These are phyloP conservation scores for Oscarella lobularis DNA, from an alignment of 37 sponge, comb jelly and placozoan genomes.

Conservation along the genomic window DNA sequence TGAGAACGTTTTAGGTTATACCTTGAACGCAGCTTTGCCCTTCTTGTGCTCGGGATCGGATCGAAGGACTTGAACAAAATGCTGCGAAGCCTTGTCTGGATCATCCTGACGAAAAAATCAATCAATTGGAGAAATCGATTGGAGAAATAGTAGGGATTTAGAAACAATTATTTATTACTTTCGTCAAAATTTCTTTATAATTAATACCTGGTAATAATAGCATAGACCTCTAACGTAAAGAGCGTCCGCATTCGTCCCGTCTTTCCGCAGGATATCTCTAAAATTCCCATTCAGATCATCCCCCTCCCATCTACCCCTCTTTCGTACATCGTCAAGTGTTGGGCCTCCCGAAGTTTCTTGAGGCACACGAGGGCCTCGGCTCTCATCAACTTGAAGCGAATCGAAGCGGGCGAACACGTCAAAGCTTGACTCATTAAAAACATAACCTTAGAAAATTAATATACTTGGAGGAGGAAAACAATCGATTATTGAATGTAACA, in stretches of 20 bases:
- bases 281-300: slow-evolving; percentile 61
- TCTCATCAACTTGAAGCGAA: slow-evolving; percentile 9
- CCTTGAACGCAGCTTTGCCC: neutral
- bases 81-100: slow-evolving; percentile 66
- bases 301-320: slow-evolving; percentile 54
- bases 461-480: too few relatives aligned
- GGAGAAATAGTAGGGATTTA: neutral
- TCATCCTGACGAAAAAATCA: slow-evolving; percentile 43
- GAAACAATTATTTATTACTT: neutral
- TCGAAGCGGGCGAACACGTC: slow-evolving; percentile 18
- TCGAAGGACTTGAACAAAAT: slow-evolving; percentile 55
- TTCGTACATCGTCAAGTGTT: slow-evolving; percentile 18
- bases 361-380: slow-evolving; percentile 16
- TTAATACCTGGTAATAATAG: slow-evolving; percentile 60
- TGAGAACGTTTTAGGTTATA: neutral
- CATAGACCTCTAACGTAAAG: slow-evolving; percentile 85
- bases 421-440: too few relatives aligned
- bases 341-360: slow-evolving; percentile 22
- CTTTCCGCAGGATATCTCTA: slow-evolving; percentile 63
- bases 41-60: slow-evolving; percentile 80
- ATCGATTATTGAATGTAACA: too few relatives aligned
- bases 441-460: too few relatives aligned
- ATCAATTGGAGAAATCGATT: slow-evolving; percentile 1
- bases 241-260: slow-evolving; percentile 78
- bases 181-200: neutral